Evolutionary conservation across 2,113 vertebrate species (phyloP), one percentile per base, ranked within the genome.

Genomic region (Chaenogobius annularis): DNA sequence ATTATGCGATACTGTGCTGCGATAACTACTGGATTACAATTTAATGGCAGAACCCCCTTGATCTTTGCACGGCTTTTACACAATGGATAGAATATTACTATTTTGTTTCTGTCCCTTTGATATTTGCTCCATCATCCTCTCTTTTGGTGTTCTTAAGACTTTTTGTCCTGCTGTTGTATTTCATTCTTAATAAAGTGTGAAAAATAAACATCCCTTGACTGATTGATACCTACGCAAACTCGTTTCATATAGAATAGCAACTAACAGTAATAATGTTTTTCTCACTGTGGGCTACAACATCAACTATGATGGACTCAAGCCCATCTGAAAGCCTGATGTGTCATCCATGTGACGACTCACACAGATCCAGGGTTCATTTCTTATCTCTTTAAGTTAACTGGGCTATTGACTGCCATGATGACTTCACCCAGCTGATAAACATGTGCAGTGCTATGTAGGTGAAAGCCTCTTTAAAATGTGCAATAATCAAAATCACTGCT

Each of bases 181-280:
- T 75, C 91, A 90, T 94, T 93, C 92, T 94, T 93, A 93, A 92
- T 92, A 93, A 93, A 93, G 89, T 85, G 65, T 83, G 73, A 88
- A 85, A 74, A 88, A 86, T 87, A 91, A 87, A 75, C 47, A 79
- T 63, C 62, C 35, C 54, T 61, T 66, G 17, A 58, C 43, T 40
- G 59, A 77, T 62, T 67, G 23, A 54, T 40, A 26, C 37, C 37
- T 40, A 40, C 37, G 6, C 37, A 40, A 20, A 5, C 47, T 17
- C 10, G 37, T 1, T 3, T 46, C 26, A 31, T 31, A 31, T 31
- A 31, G 12, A 46, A 46, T 10, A 13, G 1, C 12, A 12, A 3
- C 10, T 46, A 12, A 54, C 19, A 54, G 9, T 20, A 54, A 54
- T 54, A 54, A 54, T 20, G n/a, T 54, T 54, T n/a, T n/a, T n/a